These are phyloP conservation scores for Aphidius ervi DNA, from an alignment of 1,140 invertebrate species.

Conservation along the genomic window DNA sequence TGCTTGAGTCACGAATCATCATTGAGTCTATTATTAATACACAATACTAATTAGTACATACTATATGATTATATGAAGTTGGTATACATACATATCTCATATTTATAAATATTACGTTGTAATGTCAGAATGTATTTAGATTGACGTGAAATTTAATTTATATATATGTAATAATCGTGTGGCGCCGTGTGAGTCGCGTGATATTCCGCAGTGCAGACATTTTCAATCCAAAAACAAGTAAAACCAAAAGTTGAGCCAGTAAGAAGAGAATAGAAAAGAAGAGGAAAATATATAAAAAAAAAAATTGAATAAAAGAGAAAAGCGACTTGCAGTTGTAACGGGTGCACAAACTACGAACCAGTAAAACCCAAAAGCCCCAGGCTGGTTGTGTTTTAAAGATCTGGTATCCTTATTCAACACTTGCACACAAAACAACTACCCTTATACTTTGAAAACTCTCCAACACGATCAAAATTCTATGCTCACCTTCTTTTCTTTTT, in stretches of 20 bases:
- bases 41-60: no score
- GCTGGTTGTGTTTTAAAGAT: neutral
- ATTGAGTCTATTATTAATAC: no score
- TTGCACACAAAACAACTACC: no score
- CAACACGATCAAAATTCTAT: no score
- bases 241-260: constrained; percentile 6
- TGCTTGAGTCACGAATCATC: no score
- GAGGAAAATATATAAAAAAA: neutral
- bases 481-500: no score
- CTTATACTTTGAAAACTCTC: no score
- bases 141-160: neutral
- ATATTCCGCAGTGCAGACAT: constrained; percentile 24
- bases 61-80: no score
- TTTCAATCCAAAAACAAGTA: constrained; percentile 10
- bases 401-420: no score
- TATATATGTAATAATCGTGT: neutral
- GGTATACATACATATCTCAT: neutral
- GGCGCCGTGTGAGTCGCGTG: constrained; percentile 18
- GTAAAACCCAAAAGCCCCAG: no score
- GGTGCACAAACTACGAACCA: no score
- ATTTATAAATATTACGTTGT: neutral
- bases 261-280: neutral
- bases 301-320: neutral
- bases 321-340: no score
- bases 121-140: neutral